Conservation (phyloP, 2,797 vertebrate species). For the Rhadinocentrus ornatus region DNA sequence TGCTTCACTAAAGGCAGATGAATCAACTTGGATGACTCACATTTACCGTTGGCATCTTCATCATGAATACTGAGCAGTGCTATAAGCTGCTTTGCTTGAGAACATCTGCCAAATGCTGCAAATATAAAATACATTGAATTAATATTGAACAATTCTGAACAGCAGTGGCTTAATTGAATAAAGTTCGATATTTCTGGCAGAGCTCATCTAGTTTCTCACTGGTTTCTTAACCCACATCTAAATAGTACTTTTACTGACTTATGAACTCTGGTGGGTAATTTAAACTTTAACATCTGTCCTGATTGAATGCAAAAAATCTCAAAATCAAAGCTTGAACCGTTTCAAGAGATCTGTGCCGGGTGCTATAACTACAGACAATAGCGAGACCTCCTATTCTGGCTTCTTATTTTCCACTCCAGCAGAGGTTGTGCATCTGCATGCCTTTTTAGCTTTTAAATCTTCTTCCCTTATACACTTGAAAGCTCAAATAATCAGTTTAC, state of each 20-base stretch:
- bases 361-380: constrained; percentile 43
- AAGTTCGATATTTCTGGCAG: background rate
- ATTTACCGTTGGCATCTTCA: constrained; percentile 27
- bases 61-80: constrained; percentile 39
- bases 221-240: background rate
- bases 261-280: background rate
- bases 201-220: no score
- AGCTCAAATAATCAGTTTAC: constrained; percentile 16
- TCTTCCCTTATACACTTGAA: constrained; percentile 21
- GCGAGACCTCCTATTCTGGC: constrained; percentile 36
- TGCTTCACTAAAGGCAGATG: constrained; percentile 20
- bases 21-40: constrained; percentile 9
- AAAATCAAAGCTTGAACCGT: constrained; percentile 46
- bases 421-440: constrained; percentile 7
- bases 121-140: constrained; percentile 21
- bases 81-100: constrained; percentile 39
- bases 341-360: constrained; percentile 36
- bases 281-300: constrained; percentile 11
- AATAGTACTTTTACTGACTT: background rate
- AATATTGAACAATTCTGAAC: constrained; percentile 11
- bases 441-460: constrained; percentile 10
- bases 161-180: background rate
- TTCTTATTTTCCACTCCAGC: constrained; percentile 35
- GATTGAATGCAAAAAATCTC: constrained; percentile 10
- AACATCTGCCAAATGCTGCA: constrained; percentile 21